These are phyloP conservation scores for Sturnira hondurensis DNA, from an alignment of 2,113 vertebrate genomes.

Conservation along the genomic window DNA sequence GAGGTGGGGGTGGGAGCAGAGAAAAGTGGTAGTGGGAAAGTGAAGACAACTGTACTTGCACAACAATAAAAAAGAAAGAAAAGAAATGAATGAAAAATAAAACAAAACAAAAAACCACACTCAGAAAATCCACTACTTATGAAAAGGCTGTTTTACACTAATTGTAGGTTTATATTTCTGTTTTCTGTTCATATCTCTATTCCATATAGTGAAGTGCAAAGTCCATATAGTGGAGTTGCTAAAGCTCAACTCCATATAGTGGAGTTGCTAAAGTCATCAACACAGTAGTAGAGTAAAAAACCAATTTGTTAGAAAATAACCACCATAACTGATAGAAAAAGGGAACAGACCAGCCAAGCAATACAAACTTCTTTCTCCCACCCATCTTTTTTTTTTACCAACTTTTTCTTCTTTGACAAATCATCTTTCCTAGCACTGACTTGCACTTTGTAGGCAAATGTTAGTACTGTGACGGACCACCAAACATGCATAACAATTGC, in stretches of 20 bases:
- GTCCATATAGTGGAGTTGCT: no score
- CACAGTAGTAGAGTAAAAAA: no score
- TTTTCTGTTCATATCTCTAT: not conserved
- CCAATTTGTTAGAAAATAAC: no score
- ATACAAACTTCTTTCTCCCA: not conserved
- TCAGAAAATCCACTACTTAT: not conserved
- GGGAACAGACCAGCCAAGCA: not conserved
- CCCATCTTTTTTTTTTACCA: not conserved
- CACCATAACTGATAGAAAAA: no score
- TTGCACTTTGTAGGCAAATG: not conserved
- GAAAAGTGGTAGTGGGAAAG: no score
- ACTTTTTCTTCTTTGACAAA: not conserved
- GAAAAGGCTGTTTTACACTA: not conserved
- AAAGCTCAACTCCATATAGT: no score
- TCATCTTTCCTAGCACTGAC: not conserved
- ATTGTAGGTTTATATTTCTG: not conserved
- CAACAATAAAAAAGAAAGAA: no score
- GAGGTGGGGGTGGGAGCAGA: no score
- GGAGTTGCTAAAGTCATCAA: no score
- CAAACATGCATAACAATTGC: not conserved
- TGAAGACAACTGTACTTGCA: no score
- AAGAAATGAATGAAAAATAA: not conserved
- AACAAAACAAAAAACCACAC: not conserved
- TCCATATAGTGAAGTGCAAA: not conserved
- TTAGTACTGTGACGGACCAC: not conserved